Conservation (phyloP, 2,888 invertebrate species). For the Boloria selene region DNA sequence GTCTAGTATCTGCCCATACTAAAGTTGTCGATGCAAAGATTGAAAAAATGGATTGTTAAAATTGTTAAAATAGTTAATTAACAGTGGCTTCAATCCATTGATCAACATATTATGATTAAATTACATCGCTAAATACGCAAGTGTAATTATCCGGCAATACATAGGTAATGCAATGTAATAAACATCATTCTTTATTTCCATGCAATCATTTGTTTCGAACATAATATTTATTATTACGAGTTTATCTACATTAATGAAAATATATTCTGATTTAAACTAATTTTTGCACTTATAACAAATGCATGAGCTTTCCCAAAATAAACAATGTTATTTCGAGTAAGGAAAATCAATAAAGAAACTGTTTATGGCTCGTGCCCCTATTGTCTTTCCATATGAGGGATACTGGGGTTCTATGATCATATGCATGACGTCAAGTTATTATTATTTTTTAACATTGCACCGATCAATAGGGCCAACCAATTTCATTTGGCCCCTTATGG, state of each 20-base stretch:
- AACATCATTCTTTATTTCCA: neutral
- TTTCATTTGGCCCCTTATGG: constrained; percentile 52
- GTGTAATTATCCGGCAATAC: constrained; percentile 3
- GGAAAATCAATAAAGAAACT: constrained; percentile 33
- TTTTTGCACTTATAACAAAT: constrained; percentile 14
- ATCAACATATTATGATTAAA: neutral
- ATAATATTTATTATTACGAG: neutral
- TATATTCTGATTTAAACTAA: constrained; percentile 1
- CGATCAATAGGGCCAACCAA: constrained; percentile 60
- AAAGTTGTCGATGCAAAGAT: too few relatives aligned
- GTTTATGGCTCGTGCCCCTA: constrained; percentile 34
- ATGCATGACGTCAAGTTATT: constrained; percentile 42
- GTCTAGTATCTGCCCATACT: too few relatives aligned
- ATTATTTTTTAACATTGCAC: constrained; percentile 40
- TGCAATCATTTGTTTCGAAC: neutral
- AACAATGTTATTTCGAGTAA: constrained; percentile 10
- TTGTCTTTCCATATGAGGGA: constrained; percentile 35
- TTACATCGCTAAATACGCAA: neutral
- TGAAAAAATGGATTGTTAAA: too few relatives aligned
- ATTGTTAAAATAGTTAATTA: too few relatives aligned
- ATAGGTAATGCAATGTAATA: neutral
- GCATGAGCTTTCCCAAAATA: constrained; percentile 16
- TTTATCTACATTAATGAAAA: neutral
- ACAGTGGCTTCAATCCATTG: too few relatives aligned
- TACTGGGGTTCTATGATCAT: constrained; percentile 36